Evolutionary conservation across 2,888 invertebrate genomes (phyloP), one percentile per base, ranked within the genome.

Genomic region (Synergus umbraculus): DNA sequence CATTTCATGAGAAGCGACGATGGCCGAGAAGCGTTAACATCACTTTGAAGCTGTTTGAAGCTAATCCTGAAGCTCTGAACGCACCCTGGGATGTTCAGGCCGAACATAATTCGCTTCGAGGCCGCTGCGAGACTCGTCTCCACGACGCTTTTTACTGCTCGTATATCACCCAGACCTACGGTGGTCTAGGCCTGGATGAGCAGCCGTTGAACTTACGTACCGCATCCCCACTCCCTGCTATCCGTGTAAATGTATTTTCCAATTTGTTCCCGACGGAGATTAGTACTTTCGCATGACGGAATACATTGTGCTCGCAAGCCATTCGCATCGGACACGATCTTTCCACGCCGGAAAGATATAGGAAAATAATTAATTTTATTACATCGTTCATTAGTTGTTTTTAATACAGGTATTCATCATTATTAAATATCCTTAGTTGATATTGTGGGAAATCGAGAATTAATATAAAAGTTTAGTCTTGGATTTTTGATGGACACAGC

Each of bases 131-230:
- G 83, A 82, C 83, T 58, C 58, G 63, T 81, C 83, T 83, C 82
- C 84, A 83, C 84, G 85, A 87, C 85, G 86, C 83, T 86, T 87
- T 88, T 88, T 88, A 88, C 83, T 86, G 87, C 83, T 84, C 87
- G 85, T 88, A 88, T 88, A 88, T 88, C 87, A 87, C 83, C 82
- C 79, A 67, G 76, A 58, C 76, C 73, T 73, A 63, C 22, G 79
- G 78, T 78, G 82, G 78, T 82, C 82, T 78, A 76, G 64, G 46
- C 79, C 54, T 69, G 9, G 15, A 69, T 64, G 37, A 65, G 58
- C 64, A 66, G 41, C 43, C 66, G 43, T 41, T 49, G 65, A 54
- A 54, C 37, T 29, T 66, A n/a, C 41, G 44, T 54, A 41, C 44
- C 29, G 4, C 46, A 37, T 77, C 41, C 65, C 46, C 29, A 29